phyloP scores from a whole-genome alignment of 1,140 invertebrate species.

The Holcopasites calliopsidis region DNA sequence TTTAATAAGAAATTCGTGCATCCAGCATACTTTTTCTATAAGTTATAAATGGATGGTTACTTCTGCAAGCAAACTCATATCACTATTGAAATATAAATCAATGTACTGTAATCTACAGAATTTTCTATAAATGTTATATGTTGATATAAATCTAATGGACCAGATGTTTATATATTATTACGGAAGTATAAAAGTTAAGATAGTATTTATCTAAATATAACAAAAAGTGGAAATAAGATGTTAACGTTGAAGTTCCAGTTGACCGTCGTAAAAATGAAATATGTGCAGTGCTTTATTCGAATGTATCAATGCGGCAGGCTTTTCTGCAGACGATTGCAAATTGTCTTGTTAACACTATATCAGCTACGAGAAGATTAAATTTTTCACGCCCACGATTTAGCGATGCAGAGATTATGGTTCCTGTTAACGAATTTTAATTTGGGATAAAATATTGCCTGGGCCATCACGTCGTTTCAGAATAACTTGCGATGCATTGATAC shows the following conservation, averaged over 20 bases:
- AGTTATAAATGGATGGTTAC: slow-evolving; percentile 62
- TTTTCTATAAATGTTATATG: slow-evolving; percentile 79
- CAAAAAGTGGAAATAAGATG: slow-evolving; percentile 55
- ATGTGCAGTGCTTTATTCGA: slow-evolving; percentile 46
- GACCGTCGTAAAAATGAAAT: slow-evolving; percentile 43
- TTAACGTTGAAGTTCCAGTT: slow-evolving; percentile 72
- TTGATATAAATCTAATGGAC: slow-evolving; percentile 76
- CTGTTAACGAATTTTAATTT: slow-evolving; percentile 37
- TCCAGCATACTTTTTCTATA: slow-evolving; percentile 47
- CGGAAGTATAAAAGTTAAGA: slow-evolving; percentile 68
- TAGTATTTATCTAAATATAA: slow-evolving; percentile 74
- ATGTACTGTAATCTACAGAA: slow-evolving; percentile 76
- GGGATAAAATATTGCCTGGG: slow-evolving; percentile 8
- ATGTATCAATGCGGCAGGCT: slow-evolving; percentile 53
- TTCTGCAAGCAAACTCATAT: slow-evolving; percentile 74
- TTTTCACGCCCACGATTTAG: slow-evolving; percentile 49
- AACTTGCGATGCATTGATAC: slow-evolving; percentile 46
- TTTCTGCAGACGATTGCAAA: slow-evolving; percentile 50
- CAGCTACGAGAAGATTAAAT: slow-evolving; percentile 27
- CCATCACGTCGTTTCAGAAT: slow-evolving; percentile 41
- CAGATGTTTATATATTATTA: slow-evolving; percentile 80
- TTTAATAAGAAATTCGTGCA: slow-evolving; percentile 25
- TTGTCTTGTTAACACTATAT: slow-evolving; percentile 35
- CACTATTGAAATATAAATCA: slow-evolving; percentile 73
- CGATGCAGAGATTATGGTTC: slow-evolving; percentile 35